These are phyloP conservation scores for Podarcis cretensis DNA, from an alignment of 2,113 vertebrate species.

Conservation along the genomic window DNA sequence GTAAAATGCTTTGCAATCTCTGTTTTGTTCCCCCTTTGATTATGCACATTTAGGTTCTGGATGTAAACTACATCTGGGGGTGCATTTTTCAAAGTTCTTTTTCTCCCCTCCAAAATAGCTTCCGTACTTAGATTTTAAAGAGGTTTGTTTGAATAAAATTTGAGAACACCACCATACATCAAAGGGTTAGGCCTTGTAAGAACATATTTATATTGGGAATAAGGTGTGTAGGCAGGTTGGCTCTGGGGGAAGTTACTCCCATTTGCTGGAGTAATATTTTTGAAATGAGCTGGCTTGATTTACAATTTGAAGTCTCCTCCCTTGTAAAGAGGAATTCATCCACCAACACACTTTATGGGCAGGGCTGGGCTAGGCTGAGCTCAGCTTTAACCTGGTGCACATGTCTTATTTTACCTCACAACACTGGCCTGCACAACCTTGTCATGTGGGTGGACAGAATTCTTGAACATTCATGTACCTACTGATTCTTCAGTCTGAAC, in stretches of 20 bases:
- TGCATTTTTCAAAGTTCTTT: neutral
- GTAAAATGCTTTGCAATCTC: neutral
- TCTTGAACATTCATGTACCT: neutral
- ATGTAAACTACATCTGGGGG: neutral
- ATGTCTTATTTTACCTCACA: neutral
- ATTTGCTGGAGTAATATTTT: conserved; percentile 15
- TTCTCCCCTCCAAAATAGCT: neutral
- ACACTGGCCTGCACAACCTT: neutral
- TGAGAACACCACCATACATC: neutral
- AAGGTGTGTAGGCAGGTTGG: neutral
- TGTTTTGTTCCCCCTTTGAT: neutral
- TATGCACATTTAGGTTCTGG: neutral
- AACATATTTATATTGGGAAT: neutral
- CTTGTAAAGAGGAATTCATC: conserved; percentile 11
- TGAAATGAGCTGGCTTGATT: conserved; percentile 18
- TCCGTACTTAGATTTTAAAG: neutral
- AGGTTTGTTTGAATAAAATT: neutral
- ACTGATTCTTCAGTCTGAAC: neutral
- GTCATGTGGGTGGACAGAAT: neutral
- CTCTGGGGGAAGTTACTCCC: neutral
- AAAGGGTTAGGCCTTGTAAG: neutral
- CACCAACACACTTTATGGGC: neutral
- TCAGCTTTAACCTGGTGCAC: neutral
- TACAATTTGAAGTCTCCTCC: neutral
- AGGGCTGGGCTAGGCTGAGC: neutral